Evolutionary conservation across 2,797 vertebrate species (phyloP).

Genomic region (Dromococcyx pavoninus): DNA sequence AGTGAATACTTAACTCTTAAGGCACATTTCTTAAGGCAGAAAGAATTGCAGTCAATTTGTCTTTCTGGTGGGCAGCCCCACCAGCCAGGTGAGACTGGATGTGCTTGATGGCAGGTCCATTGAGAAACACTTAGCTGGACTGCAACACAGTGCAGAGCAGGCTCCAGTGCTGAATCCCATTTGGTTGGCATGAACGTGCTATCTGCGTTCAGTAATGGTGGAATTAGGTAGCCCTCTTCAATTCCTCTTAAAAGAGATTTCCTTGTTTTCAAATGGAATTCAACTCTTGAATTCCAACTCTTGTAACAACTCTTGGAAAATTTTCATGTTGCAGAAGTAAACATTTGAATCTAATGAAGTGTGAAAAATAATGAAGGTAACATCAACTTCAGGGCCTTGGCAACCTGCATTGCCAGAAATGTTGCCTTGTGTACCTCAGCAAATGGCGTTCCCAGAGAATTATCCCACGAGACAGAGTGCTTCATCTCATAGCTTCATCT

Average conservation of each 20-base stretch:
- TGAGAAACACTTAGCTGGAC: background rate
- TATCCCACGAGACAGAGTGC: background rate
- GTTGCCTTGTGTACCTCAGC: background rate
- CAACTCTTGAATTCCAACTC: no score
- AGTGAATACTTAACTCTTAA: background rate
- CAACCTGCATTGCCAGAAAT: background rate
- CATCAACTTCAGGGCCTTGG: fast-evolving
- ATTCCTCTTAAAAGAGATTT: background rate
- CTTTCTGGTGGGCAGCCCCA: background rate
- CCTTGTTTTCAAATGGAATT: background rate
- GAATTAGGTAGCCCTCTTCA: background rate
- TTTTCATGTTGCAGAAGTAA: background rate
- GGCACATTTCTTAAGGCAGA: background rate
- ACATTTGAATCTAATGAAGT: background rate
- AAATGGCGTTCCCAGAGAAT: background rate
- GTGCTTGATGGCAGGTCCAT: background rate
- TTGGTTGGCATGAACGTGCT: background rate
- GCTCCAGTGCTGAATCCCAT: background rate
- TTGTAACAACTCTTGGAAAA: background rate
- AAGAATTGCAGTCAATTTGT: background rate
- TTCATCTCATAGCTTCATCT: background rate
- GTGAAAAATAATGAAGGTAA: background rate
- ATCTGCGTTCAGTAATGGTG: fast-evolving
- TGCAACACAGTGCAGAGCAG: fast-evolving
- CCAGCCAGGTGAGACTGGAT: background rate